Evolutionary conservation across 1,140 invertebrate genomes (phyloP), one percentile per base, ranked within the genome.

Genomic region (Macrocentrus cingulum): DNA sequence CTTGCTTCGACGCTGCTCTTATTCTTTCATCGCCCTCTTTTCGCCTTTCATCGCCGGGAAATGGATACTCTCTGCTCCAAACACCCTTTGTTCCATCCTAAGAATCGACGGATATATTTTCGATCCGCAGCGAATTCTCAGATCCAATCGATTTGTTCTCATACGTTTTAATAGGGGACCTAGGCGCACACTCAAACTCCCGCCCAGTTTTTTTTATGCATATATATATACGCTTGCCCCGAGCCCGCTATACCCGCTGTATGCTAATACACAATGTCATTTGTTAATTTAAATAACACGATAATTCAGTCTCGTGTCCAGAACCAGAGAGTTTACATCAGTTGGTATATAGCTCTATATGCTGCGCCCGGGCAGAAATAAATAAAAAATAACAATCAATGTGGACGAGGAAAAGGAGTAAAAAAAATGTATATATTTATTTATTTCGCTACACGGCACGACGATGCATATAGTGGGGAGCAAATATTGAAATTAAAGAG

Each of bases 231-330:
- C 25, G 20, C 46, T 13, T 11, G 13, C 23, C 25, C 18, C 23
- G 44, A 45, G 45, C 61, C 62, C 48, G 41, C 58, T 64, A 52
- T 60, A 63, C 70, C 67, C 59, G 66, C 66, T 71, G 15, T 48
- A 70, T 71, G 69, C 66, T 71, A 73, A 73, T 71, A 65, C 61
- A 64, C 69, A 67, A 71, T 73, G 69, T 73, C 71, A 73, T 73
- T 73, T 73, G 71, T 73, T 73, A 73, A 73, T 73, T 73, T 73
- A 73, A 73, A 73, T 73, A 73, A 71, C 71, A 70, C 67, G 69
- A 73, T 73, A 73, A 73, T 73, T 71, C 71, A 71, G 68, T 69
- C 68, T n/a, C n/a, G n/a, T n/a, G n/a, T n/a, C n/a, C n/a, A n/a
- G n/a, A n/a, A n/a, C n/a, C n/a, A n/a, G n/a, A n/a, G n/a, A n/a